These are phyloP conservation scores for Latrodectus elegans DNA, from an alignment of 2,888 invertebrate species.

Conservation along the genomic window DNA sequence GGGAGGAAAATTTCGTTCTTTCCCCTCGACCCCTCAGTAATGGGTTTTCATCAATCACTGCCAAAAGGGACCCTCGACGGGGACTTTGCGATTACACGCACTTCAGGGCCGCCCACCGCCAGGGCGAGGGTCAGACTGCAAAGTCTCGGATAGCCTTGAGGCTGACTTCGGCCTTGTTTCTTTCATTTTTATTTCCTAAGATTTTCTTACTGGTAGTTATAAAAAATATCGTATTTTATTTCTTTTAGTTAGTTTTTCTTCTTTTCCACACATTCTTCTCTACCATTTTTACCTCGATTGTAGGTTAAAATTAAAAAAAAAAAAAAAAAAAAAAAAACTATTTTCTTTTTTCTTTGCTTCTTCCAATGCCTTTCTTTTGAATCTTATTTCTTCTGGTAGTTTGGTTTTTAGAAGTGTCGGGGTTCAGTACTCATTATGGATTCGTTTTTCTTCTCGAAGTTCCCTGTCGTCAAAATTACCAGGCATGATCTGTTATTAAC, in stretches of 20 bases:
- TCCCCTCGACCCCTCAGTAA: conserved; percentile 28
- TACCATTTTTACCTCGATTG: conserved; percentile 13
- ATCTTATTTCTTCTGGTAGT: background rate
- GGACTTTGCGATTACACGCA: conserved; percentile 60
- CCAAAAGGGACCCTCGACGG: conserved; percentile 46
- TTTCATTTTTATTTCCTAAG: background rate
- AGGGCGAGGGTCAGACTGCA: conserved; percentile 8
- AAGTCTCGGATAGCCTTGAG: conserved; percentile 32
- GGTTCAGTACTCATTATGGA: conserved; percentile 27
- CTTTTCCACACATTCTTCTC: background rate
- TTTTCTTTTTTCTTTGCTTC: background rate
- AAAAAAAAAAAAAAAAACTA: background rate
- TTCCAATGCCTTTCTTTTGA: background rate
- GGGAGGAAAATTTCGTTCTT: conserved; percentile 9
- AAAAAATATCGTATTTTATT: conserved; percentile 23
- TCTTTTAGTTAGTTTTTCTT: conserved; percentile 1
- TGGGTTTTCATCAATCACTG: conserved; percentile 69
- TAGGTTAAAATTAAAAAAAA: conserved; percentile 4
- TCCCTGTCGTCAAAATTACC: background rate
- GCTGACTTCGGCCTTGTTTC: conserved; percentile 23
- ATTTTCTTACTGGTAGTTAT: conserved; percentile 7
- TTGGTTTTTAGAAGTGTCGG: conserved; percentile 7
- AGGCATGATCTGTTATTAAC: conserved; percentile 4
- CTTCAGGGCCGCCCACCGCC: conserved; percentile 37
- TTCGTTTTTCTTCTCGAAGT: background rate